Conservation (phyloP, 2,113 vertebrate species). For the Martes martes region DNA sequence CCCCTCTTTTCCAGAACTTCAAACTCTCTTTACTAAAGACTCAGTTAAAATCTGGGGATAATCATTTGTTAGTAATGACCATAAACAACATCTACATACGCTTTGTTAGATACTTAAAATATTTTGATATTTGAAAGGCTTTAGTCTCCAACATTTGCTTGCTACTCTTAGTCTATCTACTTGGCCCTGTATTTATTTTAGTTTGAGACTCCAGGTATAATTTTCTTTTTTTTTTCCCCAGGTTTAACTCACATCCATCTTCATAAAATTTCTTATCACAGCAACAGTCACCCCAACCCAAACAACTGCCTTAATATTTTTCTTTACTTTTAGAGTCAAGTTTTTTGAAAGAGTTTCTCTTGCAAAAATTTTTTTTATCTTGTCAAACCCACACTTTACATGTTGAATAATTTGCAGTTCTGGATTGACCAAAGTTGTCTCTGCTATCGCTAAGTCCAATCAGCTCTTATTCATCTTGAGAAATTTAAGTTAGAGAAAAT, state of each 20-base stretch:
- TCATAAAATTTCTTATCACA: neutral
- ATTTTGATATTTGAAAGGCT: neutral
- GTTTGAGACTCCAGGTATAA: neutral
- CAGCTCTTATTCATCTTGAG: neutral
- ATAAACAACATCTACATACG: neutral
- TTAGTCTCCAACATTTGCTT: neutral
- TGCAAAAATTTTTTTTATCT: neutral
- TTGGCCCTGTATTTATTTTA: neutral
- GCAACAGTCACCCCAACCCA: neutral
- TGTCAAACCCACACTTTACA: neutral
- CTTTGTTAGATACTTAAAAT: neutral
- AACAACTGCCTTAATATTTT: neutral
- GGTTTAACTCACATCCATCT: neutral
- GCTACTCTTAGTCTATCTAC: neutral
- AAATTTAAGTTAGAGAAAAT: neutral
- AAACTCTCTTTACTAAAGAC: neutral
- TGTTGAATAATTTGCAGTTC: neutral
- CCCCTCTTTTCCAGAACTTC: neutral
- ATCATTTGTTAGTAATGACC: neutral
- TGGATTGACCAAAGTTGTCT: neutral
- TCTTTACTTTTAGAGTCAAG: neutral
- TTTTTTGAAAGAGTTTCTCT: neutral
- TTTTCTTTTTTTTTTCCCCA: neutral
- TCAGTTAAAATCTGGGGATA: neutral
- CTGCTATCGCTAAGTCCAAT: neutral